Base-by-base conservation (phyloP, 2,888 invertebrate genomes). In the Phanerotoma sp. region DNA sequence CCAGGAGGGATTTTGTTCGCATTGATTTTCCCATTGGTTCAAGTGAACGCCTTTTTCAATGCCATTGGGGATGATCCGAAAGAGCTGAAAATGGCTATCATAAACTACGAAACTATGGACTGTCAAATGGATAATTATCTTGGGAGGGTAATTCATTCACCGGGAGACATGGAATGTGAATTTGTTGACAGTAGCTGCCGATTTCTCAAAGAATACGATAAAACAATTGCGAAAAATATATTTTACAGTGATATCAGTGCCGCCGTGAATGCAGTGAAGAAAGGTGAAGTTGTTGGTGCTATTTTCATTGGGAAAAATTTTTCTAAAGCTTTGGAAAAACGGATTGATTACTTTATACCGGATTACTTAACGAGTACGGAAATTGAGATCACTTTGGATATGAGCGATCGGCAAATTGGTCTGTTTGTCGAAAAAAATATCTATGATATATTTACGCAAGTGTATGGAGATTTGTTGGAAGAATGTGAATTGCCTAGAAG, bases 331-430 rank as follows among this genome's bases (percentile, higher is more conserved):
- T 78, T 88, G 40, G 79, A 81, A 48, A 73, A 76, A 18, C 77
- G 88, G 7, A 68, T 87, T 1, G 79, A 84, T 2, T 80, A 85
- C 44, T 16, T 58, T 0, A n/a, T 28, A 5, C 0, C 18, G 0
- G 80, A 82, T 16, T 63, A 66, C 4, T 66, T 79, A 3, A 37
- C 70, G 0, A 75, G 79, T 15, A 81, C 82, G 16, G 84, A 86
- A 55, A 80, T 93, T 41, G 81, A 82, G 65, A 82, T 90, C 1
- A 85, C 84, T 77, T 78, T 93, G 46, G 91, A 92, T 66, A 86
- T 87, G 83, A 85, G 88, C 48, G 88, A 93, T 81, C 87, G 91
- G 65, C 93, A 94, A 78, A 88, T 93, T 60, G 87, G 89, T 0
- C 80, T 86, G 62, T 86, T 86, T 62, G 72, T 94, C 42, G 87